Conservation (phyloP, 2,797 vertebrate genomes). For the Malacoctenus gilli region DNA sequence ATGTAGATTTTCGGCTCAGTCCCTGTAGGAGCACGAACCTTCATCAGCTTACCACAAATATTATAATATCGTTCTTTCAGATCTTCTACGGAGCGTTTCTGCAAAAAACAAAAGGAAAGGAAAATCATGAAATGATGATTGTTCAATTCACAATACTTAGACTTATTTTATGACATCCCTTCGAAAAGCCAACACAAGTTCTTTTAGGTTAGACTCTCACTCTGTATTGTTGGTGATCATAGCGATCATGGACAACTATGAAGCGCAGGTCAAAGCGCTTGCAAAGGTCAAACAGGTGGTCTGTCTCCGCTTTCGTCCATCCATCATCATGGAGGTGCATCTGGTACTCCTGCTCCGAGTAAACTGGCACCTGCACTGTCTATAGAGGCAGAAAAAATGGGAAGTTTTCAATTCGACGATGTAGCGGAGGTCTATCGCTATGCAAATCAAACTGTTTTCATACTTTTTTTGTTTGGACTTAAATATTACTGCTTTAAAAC, state of each 20-base stretch:
- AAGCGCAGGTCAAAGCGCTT: constrained; percentile 98
- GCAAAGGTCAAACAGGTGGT: constrained; percentile 97
- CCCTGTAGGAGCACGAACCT: constrained; percentile 90
- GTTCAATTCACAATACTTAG: neutral
- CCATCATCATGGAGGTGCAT: constrained; percentile 97
- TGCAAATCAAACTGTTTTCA: too few relatives aligned
- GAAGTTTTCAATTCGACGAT: too few relatives aligned
- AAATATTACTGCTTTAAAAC: too few relatives aligned
- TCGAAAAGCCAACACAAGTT: too few relatives aligned
- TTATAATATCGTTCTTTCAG: constrained; percentile 96
- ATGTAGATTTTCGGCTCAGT: constrained; percentile 94
- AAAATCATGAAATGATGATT: neutral
- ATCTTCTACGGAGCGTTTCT: constrained; percentile 97
- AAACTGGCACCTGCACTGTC: constrained; percentile 97
- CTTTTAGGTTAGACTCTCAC: constrained; percentile 76
- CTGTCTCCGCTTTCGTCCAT: constrained; percentile 98
- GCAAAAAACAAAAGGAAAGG: constrained; percentile 22
- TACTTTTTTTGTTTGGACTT: too few relatives aligned
- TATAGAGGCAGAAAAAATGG: constrained; percentile 50
- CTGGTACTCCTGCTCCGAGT: constrained; percentile 98
- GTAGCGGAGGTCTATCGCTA: too few relatives aligned
- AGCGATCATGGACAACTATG: constrained; percentile 95
- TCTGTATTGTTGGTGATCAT: constrained; percentile 98
- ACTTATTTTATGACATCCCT: neutral
- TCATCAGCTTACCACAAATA: constrained; percentile 95